A percentile compares a stretch with the other conserved stretches of the same genome.
Evolutionary conservation across 2,113 vertebrate genomes (phyloP).

Genomic region (Scopus umbretta): DNA sequence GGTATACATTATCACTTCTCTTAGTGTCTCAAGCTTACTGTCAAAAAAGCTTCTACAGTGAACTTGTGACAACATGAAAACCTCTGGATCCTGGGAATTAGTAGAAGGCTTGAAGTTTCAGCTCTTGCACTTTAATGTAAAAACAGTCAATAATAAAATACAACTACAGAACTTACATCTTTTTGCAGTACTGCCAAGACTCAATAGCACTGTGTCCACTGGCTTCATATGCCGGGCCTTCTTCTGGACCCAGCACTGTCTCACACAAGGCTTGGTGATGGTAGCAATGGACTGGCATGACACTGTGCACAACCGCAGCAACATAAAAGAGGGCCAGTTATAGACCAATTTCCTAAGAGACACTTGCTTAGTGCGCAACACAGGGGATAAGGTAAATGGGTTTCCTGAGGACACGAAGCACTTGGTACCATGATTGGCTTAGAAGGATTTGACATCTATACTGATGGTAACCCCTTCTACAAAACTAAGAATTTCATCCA

Average conservation of each 20-base stretch:
- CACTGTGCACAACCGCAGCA: not conserved
- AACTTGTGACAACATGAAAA: not conserved
- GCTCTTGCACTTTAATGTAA: not conserved
- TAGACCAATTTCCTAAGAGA: not conserved
- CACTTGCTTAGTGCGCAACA: not conserved
- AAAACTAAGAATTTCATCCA: not conserved
- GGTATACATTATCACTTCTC: not conserved
- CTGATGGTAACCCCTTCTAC: not conserved
- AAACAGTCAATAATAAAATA: not conserved
- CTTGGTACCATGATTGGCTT: not conserved
- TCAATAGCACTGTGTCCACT: not conserved
- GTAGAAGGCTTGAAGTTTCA: not conserved
- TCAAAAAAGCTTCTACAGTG: not conserved
- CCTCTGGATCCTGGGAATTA: not conserved
- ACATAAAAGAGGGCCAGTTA: not conserved
- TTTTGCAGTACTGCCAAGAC: not conserved
- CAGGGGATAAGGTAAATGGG: not conserved
- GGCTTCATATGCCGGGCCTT: not conserved
- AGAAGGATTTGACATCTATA: not conserved
- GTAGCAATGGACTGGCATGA: not conserved
- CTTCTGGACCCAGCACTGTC: not conserved
- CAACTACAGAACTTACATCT: not conserved
- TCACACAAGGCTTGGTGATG: rapidly evolving
- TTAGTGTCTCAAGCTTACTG: not conserved
- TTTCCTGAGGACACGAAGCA: not conserved